Conservation (phyloP, 2,113 vertebrate genomes). For the Poecile atricapillus region DNA sequence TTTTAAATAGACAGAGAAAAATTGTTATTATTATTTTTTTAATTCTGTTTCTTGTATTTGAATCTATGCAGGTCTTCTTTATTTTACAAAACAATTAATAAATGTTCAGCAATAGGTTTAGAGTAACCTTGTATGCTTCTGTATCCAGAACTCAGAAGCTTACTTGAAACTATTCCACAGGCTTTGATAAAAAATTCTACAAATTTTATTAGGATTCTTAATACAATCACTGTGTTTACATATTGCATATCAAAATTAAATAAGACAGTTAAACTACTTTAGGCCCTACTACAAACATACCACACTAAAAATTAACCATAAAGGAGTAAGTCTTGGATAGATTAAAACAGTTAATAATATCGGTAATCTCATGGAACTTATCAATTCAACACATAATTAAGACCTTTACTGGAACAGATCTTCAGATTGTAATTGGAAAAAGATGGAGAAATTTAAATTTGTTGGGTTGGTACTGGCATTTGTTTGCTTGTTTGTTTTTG, state of each 20-base stretch:
- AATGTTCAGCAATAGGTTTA: background rate
- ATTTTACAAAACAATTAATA: background rate
- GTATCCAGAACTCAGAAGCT: background rate
- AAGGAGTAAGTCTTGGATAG: background rate
- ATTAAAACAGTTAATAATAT: background rate
- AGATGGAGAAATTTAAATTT: background rate
- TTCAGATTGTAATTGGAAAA: background rate
- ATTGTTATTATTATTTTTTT: background rate
- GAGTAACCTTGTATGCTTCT: background rate
- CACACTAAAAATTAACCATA: background rate
- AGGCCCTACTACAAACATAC: background rate
- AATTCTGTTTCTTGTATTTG: background rate
- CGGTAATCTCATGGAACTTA: background rate
- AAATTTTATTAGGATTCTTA: background rate
- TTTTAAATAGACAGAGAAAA: background rate
- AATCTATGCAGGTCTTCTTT: background rate
- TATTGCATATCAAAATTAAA: background rate
- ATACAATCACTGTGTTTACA: background rate
- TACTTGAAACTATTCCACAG: background rate
- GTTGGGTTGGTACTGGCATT: rapidly evolving
- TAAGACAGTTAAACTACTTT: background rate
- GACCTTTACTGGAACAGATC: background rate
- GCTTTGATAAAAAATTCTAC: background rate
- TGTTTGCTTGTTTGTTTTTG: background rate
- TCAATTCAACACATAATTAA: background rate